phyloP scores from a whole-genome alignment of 1,140 invertebrate genomes.

The Anastatus disparis region DNA sequence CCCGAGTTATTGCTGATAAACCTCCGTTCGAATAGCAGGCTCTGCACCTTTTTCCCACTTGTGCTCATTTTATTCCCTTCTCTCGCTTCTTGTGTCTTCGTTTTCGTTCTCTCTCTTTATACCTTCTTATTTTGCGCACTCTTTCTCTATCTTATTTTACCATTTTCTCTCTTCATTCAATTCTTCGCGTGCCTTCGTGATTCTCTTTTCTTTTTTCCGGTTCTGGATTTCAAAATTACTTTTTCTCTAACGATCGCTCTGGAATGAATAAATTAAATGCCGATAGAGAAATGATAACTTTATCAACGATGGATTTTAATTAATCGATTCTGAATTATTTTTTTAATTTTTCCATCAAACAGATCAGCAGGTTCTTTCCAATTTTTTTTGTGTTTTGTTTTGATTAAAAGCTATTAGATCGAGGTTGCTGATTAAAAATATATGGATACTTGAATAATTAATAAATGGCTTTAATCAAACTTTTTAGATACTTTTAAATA shows the following conservation, averaged over 20 bases:
- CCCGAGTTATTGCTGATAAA: slow-evolving; percentile 60
- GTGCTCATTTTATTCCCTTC: neutral
- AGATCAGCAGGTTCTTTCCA: too few species aligned
- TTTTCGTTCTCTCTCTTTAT: neutral
- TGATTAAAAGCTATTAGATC: too few species aligned
- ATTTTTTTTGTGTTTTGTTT: too few species aligned
- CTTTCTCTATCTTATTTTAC: slow-evolving; percentile 6
- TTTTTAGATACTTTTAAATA: too few species aligned
- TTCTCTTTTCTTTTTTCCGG: neutral
- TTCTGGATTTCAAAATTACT: neutral
- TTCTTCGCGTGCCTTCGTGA: neutral
- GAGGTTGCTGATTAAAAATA: too few species aligned
- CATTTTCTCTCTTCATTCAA: neutral
- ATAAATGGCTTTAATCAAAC: too few species aligned
- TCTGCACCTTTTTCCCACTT: slow-evolving; percentile 35
- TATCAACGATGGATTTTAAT: too few species aligned
- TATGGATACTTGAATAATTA: too few species aligned
- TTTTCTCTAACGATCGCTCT: too few species aligned
- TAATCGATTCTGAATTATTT: too few species aligned
- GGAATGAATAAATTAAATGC: neutral
- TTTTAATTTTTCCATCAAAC: too few species aligned
- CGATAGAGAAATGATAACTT: too few species aligned
- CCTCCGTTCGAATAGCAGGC: slow-evolving; percentile 39
- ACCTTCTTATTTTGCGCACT: neutral
- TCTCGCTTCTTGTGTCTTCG: neutral